phyloP scores from a whole-genome alignment of 2,888 invertebrate species.

The Spisula subtruncata region DNA sequence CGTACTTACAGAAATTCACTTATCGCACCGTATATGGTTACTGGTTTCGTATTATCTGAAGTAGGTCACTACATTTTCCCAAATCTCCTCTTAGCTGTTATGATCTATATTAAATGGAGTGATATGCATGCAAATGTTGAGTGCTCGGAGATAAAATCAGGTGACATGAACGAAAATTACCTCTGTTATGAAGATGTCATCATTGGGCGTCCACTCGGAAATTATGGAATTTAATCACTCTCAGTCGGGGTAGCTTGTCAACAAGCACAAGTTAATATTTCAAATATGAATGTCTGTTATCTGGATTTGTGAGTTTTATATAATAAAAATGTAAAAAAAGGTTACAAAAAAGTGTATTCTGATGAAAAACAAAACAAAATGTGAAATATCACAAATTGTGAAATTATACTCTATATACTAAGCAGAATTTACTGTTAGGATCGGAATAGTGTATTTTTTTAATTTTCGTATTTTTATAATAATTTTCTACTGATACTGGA shows the following conservation, averaged over 20 bases:
- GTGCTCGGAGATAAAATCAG: conserved; percentile 33
- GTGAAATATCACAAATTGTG: not conserved
- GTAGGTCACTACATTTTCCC: conserved; percentile 27
- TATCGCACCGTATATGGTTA: not conserved
- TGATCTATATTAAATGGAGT: conserved; percentile 26
- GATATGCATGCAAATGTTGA: conserved; percentile 20
- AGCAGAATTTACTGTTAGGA: not conserved
- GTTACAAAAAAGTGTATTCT: not conserved
- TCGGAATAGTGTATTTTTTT: not conserved
- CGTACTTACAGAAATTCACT: no score
- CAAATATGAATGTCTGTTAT: not conserved
- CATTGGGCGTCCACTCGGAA: conserved; percentile 30
- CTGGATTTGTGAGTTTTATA: not conserved
- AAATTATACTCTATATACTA: not conserved
- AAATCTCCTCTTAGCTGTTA: conserved; percentile 8
- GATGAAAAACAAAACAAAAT: not conserved
- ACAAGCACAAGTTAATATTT: not conserved
- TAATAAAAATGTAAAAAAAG: not conserved
- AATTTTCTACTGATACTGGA: not conserved
- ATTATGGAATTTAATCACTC: conserved; percentile 41
- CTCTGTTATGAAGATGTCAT: conserved; percentile 25
- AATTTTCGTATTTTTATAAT: not conserved
- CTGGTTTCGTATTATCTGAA: not conserved
- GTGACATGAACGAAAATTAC: conserved; percentile 28
- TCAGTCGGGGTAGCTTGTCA: not conserved